Conservation (phyloP, 2,113 vertebrate species). For the Anas platyrhynchos region DNA sequence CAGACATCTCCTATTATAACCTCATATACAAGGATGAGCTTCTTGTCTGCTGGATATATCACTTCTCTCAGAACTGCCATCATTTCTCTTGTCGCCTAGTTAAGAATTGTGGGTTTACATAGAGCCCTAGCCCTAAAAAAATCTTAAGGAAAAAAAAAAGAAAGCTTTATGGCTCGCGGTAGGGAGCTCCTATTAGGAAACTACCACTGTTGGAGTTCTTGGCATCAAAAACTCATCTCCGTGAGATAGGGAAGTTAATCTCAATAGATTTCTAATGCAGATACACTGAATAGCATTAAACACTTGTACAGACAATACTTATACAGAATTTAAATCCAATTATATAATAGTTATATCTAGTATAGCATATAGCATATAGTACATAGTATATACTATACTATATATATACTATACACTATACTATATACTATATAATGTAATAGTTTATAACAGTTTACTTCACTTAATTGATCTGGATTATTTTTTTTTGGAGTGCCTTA, state of each 20-base stretch:
- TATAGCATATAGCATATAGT: too few relatives aligned
- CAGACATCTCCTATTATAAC: neutral
- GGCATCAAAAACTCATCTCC: neutral
- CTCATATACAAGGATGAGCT: neutral
- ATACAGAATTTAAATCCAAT: neutral
- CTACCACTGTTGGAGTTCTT: neutral
- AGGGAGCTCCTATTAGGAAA: neutral
- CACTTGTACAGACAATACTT: neutral
- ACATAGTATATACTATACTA: too few relatives aligned
- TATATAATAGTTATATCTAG: too few relatives aligned
- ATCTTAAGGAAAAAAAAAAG: neutral
- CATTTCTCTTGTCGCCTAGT: neutral
- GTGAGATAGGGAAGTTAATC: neutral
- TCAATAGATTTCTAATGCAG: neutral
- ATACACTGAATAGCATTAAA: neutral
- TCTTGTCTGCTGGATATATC: neutral
- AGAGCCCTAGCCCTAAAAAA: neutral
- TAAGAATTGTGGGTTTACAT: neutral
- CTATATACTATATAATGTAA: too few relatives aligned
- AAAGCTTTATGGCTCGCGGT: neutral
- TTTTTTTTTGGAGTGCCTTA: neutral
- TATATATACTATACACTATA: too few relatives aligned
- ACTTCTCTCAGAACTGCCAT: neutral
- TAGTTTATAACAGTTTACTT: neutral
- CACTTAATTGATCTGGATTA: neutral